A percentile compares a stretch with the other conserved stretches of the same genome.
phyloP scores from a whole-genome alignment of 2,888 invertebrate genomes.

The Drosophila pseudotakahashii region DNA sequence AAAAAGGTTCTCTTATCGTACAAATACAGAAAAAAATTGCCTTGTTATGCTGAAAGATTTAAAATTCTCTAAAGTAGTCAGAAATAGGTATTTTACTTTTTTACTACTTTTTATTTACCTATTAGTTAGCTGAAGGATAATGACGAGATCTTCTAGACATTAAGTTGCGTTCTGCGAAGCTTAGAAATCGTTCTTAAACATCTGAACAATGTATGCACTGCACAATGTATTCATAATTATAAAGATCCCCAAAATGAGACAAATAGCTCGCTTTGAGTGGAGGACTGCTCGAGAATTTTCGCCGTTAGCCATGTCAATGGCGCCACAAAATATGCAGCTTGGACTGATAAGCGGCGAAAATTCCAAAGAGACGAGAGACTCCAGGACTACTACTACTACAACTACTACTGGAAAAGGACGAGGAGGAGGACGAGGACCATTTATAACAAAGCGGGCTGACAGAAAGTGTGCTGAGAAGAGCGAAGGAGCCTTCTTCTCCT shows the following conservation, averaged over 20 bases:
- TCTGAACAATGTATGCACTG: constrained; percentile 12
- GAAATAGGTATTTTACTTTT: no score
- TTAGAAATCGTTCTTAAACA: background rate
- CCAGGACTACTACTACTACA: constrained; percentile 10
- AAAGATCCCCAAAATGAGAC: constrained; percentile 6
- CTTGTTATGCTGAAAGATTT: no score
- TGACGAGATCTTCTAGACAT: background rate
- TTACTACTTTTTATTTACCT: no score
- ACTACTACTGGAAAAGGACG: constrained; percentile 9
- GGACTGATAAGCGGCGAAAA: constrained; percentile 58
- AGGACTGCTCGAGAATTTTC: constrained; percentile 1
- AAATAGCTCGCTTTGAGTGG: constrained; percentile 4
- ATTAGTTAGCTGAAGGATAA: background rate
- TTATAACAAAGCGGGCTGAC: constrained; percentile 67
- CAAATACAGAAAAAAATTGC: no score
- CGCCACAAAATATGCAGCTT: constrained; percentile 52
- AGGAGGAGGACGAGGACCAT: constrained; percentile 52
- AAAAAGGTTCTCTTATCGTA: no score
- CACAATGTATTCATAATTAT: constrained; percentile 32
- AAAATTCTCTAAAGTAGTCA: no score
- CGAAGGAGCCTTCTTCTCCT: constrained; percentile 30
- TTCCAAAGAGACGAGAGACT: constrained; percentile 53
- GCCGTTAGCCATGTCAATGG: constrained; percentile 18
- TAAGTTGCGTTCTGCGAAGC: background rate
- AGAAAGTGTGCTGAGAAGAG: constrained; percentile 42